A percentile compares a stretch with the other conserved stretches of the same genome.
Conservation (phyloP, 2,888 invertebrate genomes). For the Dasysyrphus tricinctus region DNA sequence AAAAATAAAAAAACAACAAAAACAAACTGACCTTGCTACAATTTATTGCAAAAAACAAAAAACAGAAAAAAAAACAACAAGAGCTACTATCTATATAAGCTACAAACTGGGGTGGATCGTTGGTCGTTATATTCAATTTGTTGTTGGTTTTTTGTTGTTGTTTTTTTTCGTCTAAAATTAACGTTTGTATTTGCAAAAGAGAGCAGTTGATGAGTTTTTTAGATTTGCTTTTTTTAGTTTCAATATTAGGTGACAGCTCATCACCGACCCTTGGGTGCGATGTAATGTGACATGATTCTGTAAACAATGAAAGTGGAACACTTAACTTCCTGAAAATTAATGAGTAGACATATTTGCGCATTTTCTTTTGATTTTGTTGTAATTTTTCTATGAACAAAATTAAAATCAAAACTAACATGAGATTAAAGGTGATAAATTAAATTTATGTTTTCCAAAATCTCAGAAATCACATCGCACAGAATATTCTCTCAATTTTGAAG, state of each 20-base stretch:
- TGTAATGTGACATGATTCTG: constrained; percentile 24
- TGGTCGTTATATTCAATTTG: constrained; percentile 23
- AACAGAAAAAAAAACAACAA: background rate
- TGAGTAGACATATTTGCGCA: background rate
- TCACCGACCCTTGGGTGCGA: constrained; percentile 6
- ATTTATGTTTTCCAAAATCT: too few species aligned
- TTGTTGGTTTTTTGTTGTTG: constrained; percentile 18
- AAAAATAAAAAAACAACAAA: constrained; percentile 52
- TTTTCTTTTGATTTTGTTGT: background rate
- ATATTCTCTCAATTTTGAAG: too few species aligned
- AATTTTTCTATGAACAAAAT: too few species aligned
- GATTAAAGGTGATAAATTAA: too few species aligned
- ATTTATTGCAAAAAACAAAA: constrained; percentile 72
- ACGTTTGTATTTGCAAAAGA: constrained; percentile 33
- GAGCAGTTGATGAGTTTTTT: constrained; percentile 25
- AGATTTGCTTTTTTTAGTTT: constrained; percentile 42
- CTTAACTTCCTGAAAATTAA: constrained; percentile 57
- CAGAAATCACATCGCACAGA: too few species aligned
- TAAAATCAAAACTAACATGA: too few species aligned
- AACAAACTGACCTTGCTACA: constrained; percentile 73
- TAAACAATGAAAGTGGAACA: constrained; percentile 36
- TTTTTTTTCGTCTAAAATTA: constrained; percentile 8
- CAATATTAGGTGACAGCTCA: constrained; percentile 42
- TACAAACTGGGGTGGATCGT: constrained; percentile 48
- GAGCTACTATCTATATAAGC: constrained; percentile 3